Base-by-base conservation (phyloP, 2,888 invertebrate genomes). In the Romanomermis culicivorax region DNA sequence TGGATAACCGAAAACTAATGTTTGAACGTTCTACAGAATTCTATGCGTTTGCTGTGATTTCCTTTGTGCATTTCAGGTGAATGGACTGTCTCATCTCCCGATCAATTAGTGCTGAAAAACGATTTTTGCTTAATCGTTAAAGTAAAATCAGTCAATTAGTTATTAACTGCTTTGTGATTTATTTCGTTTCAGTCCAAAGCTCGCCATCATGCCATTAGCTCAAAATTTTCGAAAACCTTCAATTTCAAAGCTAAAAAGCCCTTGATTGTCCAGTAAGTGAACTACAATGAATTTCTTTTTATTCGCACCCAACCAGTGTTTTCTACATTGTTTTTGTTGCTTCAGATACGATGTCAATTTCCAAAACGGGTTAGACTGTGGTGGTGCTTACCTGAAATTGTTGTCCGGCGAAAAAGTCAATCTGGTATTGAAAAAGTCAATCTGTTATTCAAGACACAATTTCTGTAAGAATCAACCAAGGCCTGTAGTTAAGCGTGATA, bases 311-410 rank as follows among this genome's bases (percentile, higher is more conserved):
- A 49, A 4, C 36, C n/a, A 14, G 50, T 27, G 25, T 25, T 56
- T 51, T 23, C 42, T 42, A 20, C 25, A 4, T 23, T 52, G 30
- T 30, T 42, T 25, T 42, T 30, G 4, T 36, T 17, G 4, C 17
- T 55, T 54, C 51, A 75, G 74, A 58, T 76, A 75, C 65, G 75
- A 77, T 61, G 76, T 76, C 1, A 73, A 73, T 58, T 82, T 89
- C 59, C 81, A 95, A 78, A 87, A 89, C 66, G 93, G 91, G 1
- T 89, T 91, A 73, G 93, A 93, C 71, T 97, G 97, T 72, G 97
- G 97, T 49, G 97, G 97, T 11, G 89, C 93, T 7, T 97, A 99
- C 71, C 74, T 97, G 51, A 97, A 97, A 72, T 77, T 99, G 49
- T 74, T 97, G 23, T 83, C 85, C 14, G 76, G 80, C 27, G 79